Evolutionary conservation across 1,140 invertebrate species (phyloP).

Genomic region (Anastrepha ludens): DNA sequence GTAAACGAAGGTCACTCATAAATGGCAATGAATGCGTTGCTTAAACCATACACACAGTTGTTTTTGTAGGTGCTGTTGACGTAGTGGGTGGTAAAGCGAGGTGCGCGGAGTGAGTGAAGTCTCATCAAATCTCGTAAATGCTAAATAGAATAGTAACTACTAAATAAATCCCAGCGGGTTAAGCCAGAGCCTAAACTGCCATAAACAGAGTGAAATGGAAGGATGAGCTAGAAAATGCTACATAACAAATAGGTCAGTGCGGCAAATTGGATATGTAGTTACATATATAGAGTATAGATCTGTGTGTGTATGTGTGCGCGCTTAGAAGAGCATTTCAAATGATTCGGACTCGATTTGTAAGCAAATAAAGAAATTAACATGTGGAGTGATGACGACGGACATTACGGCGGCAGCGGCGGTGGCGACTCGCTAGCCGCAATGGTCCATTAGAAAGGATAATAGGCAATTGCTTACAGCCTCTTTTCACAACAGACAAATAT

Average conservation of each 20-base stretch:
- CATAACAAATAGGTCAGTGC: slow-evolving; percentile 1
- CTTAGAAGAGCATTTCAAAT: neutral
- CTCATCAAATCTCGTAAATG: slow-evolving; percentile 23
- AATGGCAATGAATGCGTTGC: slow-evolving; percentile 17
- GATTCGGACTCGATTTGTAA: slow-evolving; percentile 41
- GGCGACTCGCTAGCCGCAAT: neutral
- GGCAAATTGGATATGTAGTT: neutral
- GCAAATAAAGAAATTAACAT: slow-evolving; percentile 52
- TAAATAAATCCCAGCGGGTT: slow-evolving; percentile 41
- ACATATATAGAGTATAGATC: neutral
- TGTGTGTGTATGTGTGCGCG: neutral
- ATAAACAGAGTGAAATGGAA: neutral
- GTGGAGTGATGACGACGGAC: neutral
- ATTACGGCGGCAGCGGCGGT: slow-evolving; percentile 6
- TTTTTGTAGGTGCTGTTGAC: neutral
- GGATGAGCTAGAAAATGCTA: neutral
- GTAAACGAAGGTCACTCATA: neutral
- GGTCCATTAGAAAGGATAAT: slow-evolving; percentile 38
- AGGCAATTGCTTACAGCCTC: neutral
- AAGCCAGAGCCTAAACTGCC: slow-evolving; percentile 5
- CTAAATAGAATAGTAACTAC: slow-evolving; percentile 46
- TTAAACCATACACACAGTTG: neutral
- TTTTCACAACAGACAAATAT: neutral
- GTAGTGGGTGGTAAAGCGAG: neutral
- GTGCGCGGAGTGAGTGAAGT: neutral